These are phyloP conservation scores for Hippoglossus hippoglossus DNA, from an alignment of 2,797 vertebrate genomes.

Conservation along the genomic window DNA sequence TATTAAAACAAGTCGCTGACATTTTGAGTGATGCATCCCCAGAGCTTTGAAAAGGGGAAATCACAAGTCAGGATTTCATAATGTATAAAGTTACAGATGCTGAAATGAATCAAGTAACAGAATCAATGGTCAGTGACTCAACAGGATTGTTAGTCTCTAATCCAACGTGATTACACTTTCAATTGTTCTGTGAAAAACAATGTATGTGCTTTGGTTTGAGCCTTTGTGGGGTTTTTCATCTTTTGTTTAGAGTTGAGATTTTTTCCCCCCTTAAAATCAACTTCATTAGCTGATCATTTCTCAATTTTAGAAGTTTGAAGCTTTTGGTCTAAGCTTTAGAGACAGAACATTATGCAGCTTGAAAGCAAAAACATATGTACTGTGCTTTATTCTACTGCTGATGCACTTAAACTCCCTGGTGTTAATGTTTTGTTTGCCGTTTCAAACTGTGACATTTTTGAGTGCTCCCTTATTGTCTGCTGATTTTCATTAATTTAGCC, in stretches of 20 bases:
- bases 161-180: constrained; percentile 45
- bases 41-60: constrained; percentile 13
- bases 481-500: constrained; percentile 13
- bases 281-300: constrained; percentile 8
- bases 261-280: constrained; percentile 1
- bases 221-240: constrained; percentile 1
- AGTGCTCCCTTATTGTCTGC: constrained; percentile 1
- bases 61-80: constrained; percentile 22
- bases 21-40: background rate
- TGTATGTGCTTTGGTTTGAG: constrained; percentile 10
- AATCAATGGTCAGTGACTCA: constrained; percentile 47
- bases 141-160: constrained; percentile 46
- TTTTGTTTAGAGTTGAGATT: constrained; percentile 5
- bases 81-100: constrained; percentile 11
- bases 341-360: background rate
- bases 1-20: background rate
- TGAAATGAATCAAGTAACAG: constrained; percentile 36
- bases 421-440: constrained; percentile 3
- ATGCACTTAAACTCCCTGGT: background rate
- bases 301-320: background rate
- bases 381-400: background rate
- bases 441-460: background rate
- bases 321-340: background rate
- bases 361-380: background rate
- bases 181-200: constrained; percentile 51